Evolutionary conservation across 2,888 invertebrate genomes (phyloP), one percentile per base, ranked within the genome.

Genomic region (Campoplex capitator): DNA sequence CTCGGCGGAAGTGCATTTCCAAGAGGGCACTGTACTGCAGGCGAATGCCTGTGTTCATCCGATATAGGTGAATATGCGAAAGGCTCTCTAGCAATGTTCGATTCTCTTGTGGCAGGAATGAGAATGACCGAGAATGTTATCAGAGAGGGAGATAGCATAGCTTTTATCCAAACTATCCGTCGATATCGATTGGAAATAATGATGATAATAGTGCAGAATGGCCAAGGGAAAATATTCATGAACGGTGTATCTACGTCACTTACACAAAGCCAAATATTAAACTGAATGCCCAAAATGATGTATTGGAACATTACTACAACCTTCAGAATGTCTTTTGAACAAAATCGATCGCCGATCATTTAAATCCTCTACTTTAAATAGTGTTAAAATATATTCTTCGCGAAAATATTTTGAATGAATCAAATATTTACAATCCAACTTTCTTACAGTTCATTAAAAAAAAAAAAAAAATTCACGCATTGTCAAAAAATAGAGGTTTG

Each of bases 1-100:
- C 74, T 38, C 54, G 62, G 23, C 65, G 85, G 77, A 79, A 79
- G 74, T 38, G 45, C 78, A 86, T 86, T 83, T 82, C 45, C 83
- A 67, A 70, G 62, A 42, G 42, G 65, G 62, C 18, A 71, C 65
- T 58, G 28, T 56, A 71, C 65, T 58, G 28, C 48, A 68, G 16
- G 42, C 54, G 28, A 78, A 78, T 78, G 48, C 70, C 58, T 48
- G 45, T 78, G 74, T 70, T 54, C 62, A 65, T 74, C 23, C 83
- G 68, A 75, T 80, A 35, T 68, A 62, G 67, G 62, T 48, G 70
- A 58, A 82, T 85, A 65, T 51, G 74, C 78, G 78, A 79, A 16
- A 70, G 38, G 77, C 58, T 74, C 51, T 28, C 38, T 18, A 56
- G 74, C 74, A 65, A 68, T 83, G 32, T 80, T 82, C 58, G 76